Conservation (phyloP, 2,888 invertebrate genomes). For the Drosophila falleni region DNA sequence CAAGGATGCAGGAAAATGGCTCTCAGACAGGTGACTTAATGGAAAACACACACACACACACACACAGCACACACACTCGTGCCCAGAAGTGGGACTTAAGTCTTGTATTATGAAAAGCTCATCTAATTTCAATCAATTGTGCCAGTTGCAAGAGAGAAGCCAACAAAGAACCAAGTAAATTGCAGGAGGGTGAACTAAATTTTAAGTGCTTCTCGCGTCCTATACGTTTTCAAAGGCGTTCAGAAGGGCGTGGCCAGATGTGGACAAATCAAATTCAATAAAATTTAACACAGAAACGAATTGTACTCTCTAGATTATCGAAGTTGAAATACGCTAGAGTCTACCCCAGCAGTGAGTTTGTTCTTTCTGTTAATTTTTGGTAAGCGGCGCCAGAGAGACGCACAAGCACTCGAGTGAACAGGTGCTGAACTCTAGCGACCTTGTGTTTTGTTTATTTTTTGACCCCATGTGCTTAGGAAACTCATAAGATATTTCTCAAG, state of each 20-base stretch:
- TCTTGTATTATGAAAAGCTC: constrained; percentile 81
- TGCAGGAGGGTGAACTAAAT: constrained; percentile 31
- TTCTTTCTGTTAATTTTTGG: too few species aligned
- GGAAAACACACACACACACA: constrained; percentile 44
- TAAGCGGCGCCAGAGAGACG: too few species aligned
- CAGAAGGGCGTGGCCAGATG: neutral
- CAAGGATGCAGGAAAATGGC: constrained; percentile 22
- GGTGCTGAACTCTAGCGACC: too few species aligned
- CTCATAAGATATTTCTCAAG: too few species aligned
- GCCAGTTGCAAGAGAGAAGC: constrained; percentile 51
- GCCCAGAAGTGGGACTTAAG: constrained; percentile 48
- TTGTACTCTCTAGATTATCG: too few species aligned
- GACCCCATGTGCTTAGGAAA: too few species aligned
- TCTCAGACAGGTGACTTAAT: constrained; percentile 39
- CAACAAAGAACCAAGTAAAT: constrained; percentile 11
- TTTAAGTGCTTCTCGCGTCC: constrained; percentile 54
- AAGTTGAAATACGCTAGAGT: too few species aligned
- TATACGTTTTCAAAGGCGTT: constrained; percentile 17
- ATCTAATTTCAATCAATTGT: constrained; percentile 82
- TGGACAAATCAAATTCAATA: too few species aligned
- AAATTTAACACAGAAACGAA: too few species aligned
- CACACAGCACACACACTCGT: constrained; percentile 14
- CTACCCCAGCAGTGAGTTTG: too few species aligned
- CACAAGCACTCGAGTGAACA: too few species aligned
- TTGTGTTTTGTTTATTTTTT: too few species aligned